These are phyloP conservation scores for Monodelphis domestica DNA, from an alignment of 2,797 vertebrate genomes.

Conservation along the genomic window DNA sequence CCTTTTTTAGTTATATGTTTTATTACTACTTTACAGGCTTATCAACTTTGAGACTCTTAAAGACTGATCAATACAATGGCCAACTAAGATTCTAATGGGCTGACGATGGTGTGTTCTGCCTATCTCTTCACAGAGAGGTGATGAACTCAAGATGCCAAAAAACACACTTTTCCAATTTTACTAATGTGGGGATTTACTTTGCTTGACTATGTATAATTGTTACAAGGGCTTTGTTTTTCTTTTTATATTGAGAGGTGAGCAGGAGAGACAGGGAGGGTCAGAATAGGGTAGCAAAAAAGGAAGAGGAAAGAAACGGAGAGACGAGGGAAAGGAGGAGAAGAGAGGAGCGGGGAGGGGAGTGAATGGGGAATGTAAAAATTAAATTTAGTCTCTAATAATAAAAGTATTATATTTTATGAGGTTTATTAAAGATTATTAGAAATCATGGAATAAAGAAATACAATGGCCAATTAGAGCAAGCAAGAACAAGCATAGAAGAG, in stretches of 20 bases:
- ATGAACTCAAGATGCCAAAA: background rate
- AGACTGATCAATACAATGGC: background rate
- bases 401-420: too few relatives aligned
- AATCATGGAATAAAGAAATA: too few relatives aligned
- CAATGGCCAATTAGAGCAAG: too few relatives aligned
- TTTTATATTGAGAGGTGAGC: background rate
- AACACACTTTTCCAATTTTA: background rate
- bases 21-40: background rate
- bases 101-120: background rate
- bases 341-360: background rate
- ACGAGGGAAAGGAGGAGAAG: rapidly evolving
- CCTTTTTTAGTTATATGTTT: background rate
- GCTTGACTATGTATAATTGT: background rate
- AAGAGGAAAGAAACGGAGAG: background rate
- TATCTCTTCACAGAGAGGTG: background rate
- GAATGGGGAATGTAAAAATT: too few relatives aligned
- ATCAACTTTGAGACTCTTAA: background rate
- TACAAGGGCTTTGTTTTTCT: background rate
- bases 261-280: background rate
- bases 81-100: background rate
- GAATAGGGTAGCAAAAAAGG: background rate
- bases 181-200: background rate
- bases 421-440: too few relatives aligned
- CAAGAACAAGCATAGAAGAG: too few relatives aligned
- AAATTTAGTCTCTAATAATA: too few relatives aligned